phyloP scores from a whole-genome alignment of 2,113 vertebrate genomes.

The Ellobius talpinus region DNA sequence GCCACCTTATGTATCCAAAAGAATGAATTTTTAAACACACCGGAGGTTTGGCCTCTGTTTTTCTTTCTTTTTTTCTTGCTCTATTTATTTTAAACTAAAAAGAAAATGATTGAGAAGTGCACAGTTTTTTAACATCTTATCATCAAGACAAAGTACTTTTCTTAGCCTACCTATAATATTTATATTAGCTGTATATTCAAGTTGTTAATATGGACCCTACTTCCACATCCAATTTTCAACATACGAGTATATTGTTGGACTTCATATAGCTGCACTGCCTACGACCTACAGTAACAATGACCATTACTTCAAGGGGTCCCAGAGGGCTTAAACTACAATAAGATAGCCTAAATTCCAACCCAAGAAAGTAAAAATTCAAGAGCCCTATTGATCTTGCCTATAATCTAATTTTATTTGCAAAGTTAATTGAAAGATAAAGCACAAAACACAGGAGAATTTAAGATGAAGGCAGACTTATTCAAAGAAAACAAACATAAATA shows the following conservation, averaged over 20 bases:
- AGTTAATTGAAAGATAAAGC: constrained; percentile 57
- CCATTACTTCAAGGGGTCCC: constrained; percentile 41
- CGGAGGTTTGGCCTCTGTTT: constrained; percentile 22
- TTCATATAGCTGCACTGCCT: neutral
- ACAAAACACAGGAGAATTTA: constrained; percentile 39
- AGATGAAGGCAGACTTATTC: constrained; percentile 52
- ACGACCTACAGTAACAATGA: neutral
- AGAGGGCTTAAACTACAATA: neutral
- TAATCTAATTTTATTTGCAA: constrained; percentile 51
- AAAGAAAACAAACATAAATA: constrained; percentile 71
- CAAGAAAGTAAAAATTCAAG: constrained; percentile 64
- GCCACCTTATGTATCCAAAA: neutral
- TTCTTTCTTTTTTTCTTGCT: neutral
- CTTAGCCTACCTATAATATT: neutral
- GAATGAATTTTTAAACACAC: neutral
- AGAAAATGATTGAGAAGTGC: neutral
- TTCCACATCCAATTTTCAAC: neutral
- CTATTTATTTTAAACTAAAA: constrained; percentile 17
- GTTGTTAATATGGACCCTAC: neutral
- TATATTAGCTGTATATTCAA: neutral
- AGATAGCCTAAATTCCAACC: constrained; percentile 73
- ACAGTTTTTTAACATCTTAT: neutral
- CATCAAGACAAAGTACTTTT: neutral
- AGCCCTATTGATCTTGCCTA: constrained; percentile 12
- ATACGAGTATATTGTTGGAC: neutral